These are phyloP conservation scores for Plutella xylostella DNA, from an alignment of 2,888 invertebrate species.

Conservation along the genomic window DNA sequence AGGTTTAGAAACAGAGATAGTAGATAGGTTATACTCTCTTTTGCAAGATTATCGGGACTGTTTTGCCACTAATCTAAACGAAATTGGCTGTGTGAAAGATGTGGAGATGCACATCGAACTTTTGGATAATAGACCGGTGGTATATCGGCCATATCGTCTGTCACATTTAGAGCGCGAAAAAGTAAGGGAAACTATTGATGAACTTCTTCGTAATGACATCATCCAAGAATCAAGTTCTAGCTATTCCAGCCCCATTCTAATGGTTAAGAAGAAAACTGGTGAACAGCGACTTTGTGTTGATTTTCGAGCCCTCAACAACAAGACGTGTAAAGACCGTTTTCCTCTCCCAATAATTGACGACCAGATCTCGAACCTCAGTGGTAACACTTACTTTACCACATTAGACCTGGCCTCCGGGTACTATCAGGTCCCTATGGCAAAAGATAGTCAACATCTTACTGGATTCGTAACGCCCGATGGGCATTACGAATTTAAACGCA, in stretches of 20 bases:
- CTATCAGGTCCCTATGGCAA: neutral
- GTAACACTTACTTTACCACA: neutral
- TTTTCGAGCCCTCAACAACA: conserved; percentile 12
- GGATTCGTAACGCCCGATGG: neutral
- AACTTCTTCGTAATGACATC: conserved; percentile 2
- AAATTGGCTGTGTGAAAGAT: neutral
- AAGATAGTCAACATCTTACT: neutral
- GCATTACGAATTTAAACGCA: neutral
- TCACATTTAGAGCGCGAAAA: neutral
- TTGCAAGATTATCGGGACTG: neutral
- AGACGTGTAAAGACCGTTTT: conserved; percentile 1
- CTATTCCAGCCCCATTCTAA: conserved; percentile 2
- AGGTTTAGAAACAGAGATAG: too few species aligned
- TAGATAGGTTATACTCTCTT: neutral
- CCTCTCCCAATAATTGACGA: conserved; percentile 3
- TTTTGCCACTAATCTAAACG: neutral
- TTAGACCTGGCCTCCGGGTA: neutral
- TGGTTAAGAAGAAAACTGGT: conserved; percentile 1
- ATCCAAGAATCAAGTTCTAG: conserved; percentile 1
- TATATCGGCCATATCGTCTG: neutral
- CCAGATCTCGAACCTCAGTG: conserved; percentile 3
- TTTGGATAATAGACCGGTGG: neutral
- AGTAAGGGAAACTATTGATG: neutral
- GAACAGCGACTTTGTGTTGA: conserved; percentile 1
- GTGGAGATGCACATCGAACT: neutral